Percentiles rank a stretch among this genome's conserved stretches.
These are phyloP conservation scores for Lagorchestes hirsutus DNA, from an alignment of 2,797 vertebrate genomes.

Conservation along the genomic window DNA sequence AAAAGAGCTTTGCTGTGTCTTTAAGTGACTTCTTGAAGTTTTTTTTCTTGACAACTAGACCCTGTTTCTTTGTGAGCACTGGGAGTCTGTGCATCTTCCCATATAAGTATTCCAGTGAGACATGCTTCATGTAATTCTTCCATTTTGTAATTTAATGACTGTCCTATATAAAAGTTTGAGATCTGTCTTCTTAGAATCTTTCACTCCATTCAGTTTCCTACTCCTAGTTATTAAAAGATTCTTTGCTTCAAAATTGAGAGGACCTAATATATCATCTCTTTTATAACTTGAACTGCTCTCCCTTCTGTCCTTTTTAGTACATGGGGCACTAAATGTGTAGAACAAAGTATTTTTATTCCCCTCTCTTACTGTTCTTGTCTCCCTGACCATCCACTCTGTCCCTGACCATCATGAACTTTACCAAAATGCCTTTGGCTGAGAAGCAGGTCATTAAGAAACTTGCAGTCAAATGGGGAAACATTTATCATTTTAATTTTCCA, in stretches of 20 bases:
- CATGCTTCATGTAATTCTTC: not conserved
- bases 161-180: not conserved
- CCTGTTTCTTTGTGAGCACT: not conserved
- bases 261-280: not conserved
- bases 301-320: not conserved
- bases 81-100: not conserved
- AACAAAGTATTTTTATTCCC: not conserved
- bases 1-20: not conserved
- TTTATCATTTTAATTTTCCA: not conserved
- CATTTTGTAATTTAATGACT: too few species aligned
- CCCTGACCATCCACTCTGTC: not conserved
- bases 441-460: not conserved
- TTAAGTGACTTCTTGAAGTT: not conserved
- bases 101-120: not conserved
- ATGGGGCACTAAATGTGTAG: not conserved
- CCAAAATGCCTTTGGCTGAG: not conserved
- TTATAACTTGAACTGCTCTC: too few species aligned
- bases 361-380: not conserved
- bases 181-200: not conserved
- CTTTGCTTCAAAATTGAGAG: not conserved
- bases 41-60: not conserved
- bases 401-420: not conserved
- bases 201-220: not conserved
- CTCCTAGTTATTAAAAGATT: not conserved
- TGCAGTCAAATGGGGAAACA: not conserved